Base-by-base conservation (phyloP, 2,797 vertebrate species). In the Falco berigora region DNA sequence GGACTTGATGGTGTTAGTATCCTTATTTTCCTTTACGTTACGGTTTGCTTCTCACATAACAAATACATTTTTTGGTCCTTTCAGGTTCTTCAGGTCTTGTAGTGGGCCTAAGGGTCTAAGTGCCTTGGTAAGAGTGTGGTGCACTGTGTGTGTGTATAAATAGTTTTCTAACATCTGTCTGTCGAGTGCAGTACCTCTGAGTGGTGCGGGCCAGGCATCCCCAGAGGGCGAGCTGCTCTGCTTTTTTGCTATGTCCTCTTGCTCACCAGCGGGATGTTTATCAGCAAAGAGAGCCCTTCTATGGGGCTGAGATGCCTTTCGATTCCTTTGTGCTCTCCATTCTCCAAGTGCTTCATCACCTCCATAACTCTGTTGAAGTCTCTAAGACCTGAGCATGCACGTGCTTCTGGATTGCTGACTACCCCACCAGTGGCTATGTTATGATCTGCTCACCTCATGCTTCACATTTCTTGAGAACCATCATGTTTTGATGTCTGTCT, bases 311-410 rank as follows among this genome's bases (percentile, higher is more conserved):
- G 25, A 22, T 5, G 6, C 16, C 28, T 8, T 0, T 30, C 5
- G 34, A 23, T 25, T 53, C 46, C 32, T 4, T 5, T 14, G 30
- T n/a, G 52, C 40, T 63, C 44, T 38, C 46, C 28, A 18, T 63
- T 74, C 25, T 36, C 27, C 2, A 47, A 56, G n/a, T 28, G 16
- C 46, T 72, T 61, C 32, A 6, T 49, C 28, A 19, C 10, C 2
- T 38, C 52, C 4, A 0, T 72, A 34, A 34, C n/a, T 61, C 53
- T 38, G n/a, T 42, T 32, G 61, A 55, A 44, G 25, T 68, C 44
- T 21, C 0, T 7, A 27, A 62, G 47, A n/a, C 22, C 22, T n/a
- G 27, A 36, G 30, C 19, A 4, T 6, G 34, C 10, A 4, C 40
- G 16, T 21, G 50, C 53, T 62, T 61, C 12, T 38, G 74, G 40